Evolutionary conservation across 2,888 invertebrate genomes (phyloP), one percentile per base, ranked within the genome.

Genomic region (Diarsia mendica): DNA sequence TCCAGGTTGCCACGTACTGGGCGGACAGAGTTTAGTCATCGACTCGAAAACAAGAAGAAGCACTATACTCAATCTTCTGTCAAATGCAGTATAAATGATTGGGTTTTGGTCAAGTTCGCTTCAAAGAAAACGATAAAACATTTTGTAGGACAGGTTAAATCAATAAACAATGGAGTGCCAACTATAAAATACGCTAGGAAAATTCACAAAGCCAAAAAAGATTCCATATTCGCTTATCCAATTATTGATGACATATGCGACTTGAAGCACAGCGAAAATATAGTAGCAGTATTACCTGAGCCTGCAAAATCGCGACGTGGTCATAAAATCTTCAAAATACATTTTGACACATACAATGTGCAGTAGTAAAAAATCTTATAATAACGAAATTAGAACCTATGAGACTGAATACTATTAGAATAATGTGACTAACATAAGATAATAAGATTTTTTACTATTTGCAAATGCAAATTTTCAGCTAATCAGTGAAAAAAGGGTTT

Each of bases 231-330:
- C 55, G 55, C 55, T 55, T 55, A 28, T 28, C 28, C 28, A 28
- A 28, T 28, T 28, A 28, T 28, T 28, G 28, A 28, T 28, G 28
- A 28, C 28, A 2, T 28, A 55, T 55, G 55, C 55, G 55, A 55
- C 51, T 33, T 33, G 28, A 61, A 44, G 60, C 28, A 23, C 60
- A 74, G 49, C 55, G 55, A 75, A 39, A 70, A 75, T 75, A 66
- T 75, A 65, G 66, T 75, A 65, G 66, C 69, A 60, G 69, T 75
- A 75, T 75, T 75, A 70, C 69, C 75, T 55, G 75, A 70, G 48
- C 75, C 75, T 23, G 48, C 65, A 69, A 75, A 70, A 58, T 70
- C 70, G 49, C 69, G 75, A 69, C 69, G 75, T 49, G 75, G 75
- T 44, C 75, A 75, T 53, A 58, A 70, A 23, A 75, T 60, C 65